phyloP scores from a whole-genome alignment of 1,140 invertebrate species.

The Papilio polytes region DNA sequence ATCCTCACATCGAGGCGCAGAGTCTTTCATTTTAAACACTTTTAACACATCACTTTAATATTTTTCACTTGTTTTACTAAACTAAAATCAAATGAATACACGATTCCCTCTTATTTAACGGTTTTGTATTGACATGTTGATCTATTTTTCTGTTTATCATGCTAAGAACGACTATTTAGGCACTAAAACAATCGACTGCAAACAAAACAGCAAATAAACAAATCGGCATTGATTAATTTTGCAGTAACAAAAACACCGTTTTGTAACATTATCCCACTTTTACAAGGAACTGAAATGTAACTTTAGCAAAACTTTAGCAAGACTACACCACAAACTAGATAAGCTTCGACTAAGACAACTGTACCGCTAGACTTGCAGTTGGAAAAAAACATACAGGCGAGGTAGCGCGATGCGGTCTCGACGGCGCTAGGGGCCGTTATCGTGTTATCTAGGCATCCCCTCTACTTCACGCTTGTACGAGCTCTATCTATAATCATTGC shows the following conservation, averaged over 20 bases:
- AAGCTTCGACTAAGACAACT: neutral
- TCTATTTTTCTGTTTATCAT: neutral
- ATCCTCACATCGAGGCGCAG: conserved; percentile 78
- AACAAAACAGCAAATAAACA: neutral
- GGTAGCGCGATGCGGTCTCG: conserved; percentile 54
- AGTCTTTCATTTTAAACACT: conserved; percentile 71
- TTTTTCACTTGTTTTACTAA: neutral
- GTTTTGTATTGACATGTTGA: neutral
- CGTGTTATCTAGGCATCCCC: conserved; percentile 69
- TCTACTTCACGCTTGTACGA: conserved; percentile 50
- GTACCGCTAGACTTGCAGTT: conserved; percentile 35
- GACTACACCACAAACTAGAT: neutral
- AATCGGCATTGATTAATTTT: neutral
- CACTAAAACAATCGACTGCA: neutral
- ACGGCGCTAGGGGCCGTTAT: conserved; percentile 63
- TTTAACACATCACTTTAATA: neutral
- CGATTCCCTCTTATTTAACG: neutral
- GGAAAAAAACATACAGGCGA: conserved; percentile 31
- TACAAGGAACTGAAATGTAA: neutral
- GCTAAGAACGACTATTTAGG: neutral
- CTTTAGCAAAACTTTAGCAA: neutral
- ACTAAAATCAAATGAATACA: neutral
- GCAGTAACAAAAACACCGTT: neutral
- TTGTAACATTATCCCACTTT: neutral
- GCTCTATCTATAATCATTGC: conserved; percentile 50